These are phyloP conservation scores for Eupithecia pulchellata DNA, from an alignment of 2,888 invertebrate genomes.

Conservation along the genomic window DNA sequence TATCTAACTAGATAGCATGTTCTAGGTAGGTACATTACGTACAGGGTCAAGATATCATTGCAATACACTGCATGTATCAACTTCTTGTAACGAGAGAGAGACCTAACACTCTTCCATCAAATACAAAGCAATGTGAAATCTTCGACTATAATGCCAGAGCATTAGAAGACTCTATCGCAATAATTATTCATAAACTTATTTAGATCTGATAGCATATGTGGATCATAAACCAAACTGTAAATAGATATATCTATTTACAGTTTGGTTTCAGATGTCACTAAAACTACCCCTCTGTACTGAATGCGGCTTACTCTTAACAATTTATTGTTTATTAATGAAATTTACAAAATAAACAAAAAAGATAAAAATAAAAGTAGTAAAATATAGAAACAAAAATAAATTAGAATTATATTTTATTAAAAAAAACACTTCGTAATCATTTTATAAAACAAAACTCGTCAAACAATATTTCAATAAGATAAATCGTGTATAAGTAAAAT, in stretches of 20 bases:
- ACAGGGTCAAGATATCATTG: too few species aligned
- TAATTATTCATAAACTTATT: neutral
- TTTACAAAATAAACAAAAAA: neutral
- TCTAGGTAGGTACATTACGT: too few species aligned
- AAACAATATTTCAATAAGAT: conserved; percentile 11
- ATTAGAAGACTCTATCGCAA: neutral
- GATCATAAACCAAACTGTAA: too few species aligned
- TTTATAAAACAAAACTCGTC: conserved; percentile 17
- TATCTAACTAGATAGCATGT: too few species aligned
- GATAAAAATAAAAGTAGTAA: neutral
- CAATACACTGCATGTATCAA: too few species aligned
- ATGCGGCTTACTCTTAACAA: neutral
- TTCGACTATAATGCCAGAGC: neutral
- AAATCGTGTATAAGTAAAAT: conserved; percentile 16
- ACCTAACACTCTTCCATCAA: neutral
- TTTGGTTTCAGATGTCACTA: too few species aligned
- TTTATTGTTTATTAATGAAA: neutral
- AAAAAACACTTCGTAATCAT: conserved; percentile 22
- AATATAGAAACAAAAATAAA: conserved; percentile 15
- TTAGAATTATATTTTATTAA: conserved; percentile 29
- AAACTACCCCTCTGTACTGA: neutral
- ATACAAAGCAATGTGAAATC: neutral
- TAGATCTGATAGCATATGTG: too few species aligned
- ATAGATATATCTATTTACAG: too few species aligned
- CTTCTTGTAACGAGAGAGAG: too few species aligned